phyloP scores from a whole-genome alignment of 2,113 vertebrate genomes.

The Lasiurus borealis region DNA sequence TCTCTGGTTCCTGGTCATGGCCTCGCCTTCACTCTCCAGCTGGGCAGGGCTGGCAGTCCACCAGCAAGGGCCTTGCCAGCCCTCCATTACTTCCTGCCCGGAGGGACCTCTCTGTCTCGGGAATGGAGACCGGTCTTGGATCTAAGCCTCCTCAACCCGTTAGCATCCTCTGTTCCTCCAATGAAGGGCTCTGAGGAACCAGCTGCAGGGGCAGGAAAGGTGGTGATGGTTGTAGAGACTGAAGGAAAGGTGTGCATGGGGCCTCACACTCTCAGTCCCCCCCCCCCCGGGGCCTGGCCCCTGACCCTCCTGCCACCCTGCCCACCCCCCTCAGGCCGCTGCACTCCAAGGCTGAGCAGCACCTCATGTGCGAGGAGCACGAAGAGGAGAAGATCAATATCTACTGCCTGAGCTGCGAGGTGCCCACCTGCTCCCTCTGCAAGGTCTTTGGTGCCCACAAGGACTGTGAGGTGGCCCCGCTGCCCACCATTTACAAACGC shows the following conservation, averaged over 20 bases:
- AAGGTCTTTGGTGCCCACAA: conserved; percentile 95
- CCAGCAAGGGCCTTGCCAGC: not conserved
- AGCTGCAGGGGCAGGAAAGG: not conserved
- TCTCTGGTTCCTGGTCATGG: not conserved
- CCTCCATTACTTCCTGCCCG: not conserved
- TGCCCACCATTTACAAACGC: conserved; percentile 89
- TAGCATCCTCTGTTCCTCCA: not conserved
- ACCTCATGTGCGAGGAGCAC: conserved; percentile 93
- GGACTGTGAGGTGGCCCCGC: conserved; percentile 93
- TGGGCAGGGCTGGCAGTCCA: not conserved
- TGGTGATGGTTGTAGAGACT: not conserved
- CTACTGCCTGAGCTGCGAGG: conserved; percentile 94
- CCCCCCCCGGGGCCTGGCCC: not conserved
- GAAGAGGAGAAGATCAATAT: conserved; percentile 95
- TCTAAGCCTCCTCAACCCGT: not conserved
- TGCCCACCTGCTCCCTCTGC: conserved; percentile 96
- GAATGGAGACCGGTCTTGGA: not conserved
- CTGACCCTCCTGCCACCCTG: not conserved
- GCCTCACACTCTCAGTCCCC: fast-evolving
- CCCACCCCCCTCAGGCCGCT: conserved; percentile 84
- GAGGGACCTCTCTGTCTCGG: not conserved
- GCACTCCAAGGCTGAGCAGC: conserved; percentile 90
- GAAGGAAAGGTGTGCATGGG: not conserved
- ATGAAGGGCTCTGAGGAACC: not conserved
- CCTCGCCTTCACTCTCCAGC: not conserved